Conservation (phyloP, 2,113 vertebrate species). For the Anhinga anhinga region DNA sequence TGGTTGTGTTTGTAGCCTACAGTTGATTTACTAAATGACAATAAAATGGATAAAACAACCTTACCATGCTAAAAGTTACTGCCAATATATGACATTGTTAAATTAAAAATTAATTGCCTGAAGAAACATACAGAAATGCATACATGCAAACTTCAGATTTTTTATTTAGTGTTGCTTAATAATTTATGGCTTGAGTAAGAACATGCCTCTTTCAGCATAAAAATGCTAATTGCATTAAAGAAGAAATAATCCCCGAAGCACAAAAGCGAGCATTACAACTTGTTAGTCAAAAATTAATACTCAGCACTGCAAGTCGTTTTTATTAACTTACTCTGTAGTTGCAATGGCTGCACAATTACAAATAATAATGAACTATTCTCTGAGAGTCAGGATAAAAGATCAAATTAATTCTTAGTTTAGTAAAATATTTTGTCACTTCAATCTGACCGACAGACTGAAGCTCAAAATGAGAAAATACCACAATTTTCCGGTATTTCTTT, state of each 20-base stretch:
- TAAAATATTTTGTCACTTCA: neutral
- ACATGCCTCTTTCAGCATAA: conserved; percentile 50
- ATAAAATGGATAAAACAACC: neutral
- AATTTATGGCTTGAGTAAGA: conserved; percentile 43
- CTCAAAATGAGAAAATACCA: neutral
- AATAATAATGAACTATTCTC: neutral
- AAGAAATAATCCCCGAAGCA: conserved; percentile 33
- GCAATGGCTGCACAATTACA: neutral
- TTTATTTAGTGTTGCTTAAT: conserved; percentile 39
- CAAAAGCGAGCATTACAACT: neutral
- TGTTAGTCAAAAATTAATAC: conserved; percentile 47
- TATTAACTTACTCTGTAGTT: conserved; percentile 33
- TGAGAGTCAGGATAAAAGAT: neutral
- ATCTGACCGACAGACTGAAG: neutral
- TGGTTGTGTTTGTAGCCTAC: neutral
- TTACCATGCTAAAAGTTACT: conserved; percentile 16
- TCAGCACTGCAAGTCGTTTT: conserved; percentile 26
- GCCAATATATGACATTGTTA: conserved; percentile 22
- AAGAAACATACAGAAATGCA: conserved; percentile 23
- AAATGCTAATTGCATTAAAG: conserved; percentile 49
- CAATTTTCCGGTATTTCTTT: neutral
- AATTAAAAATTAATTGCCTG: conserved; percentile 62
- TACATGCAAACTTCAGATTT: neutral
- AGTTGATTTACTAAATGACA: conserved; percentile 13
- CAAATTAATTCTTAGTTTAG: neutral